phyloP scores from a whole-genome alignment of 2,113 vertebrate genomes.

The Panthera tigris region DNA sequence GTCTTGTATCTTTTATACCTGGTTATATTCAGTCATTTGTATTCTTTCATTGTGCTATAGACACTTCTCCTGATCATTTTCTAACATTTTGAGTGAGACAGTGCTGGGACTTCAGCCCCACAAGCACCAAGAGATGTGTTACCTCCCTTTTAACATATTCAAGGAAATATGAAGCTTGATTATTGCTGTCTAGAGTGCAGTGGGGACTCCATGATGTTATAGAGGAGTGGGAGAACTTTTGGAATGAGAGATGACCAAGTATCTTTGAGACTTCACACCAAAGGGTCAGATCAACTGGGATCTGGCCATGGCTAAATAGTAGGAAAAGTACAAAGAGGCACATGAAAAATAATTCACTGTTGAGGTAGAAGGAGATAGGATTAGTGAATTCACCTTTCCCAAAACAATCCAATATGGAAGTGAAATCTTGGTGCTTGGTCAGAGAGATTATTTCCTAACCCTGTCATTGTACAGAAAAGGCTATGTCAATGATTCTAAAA shows the following conservation, averaged over 20 bases:
- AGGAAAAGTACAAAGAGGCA: neutral
- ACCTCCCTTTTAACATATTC: neutral
- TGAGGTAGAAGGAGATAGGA: neutral
- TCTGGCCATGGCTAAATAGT: neutral
- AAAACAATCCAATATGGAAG: neutral
- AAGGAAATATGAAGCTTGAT: neutral
- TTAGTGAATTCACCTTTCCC: neutral
- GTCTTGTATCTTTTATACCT: neutral
- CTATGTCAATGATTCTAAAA: neutral
- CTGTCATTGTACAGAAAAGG: neutral
- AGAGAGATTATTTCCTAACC: neutral
- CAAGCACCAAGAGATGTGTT: neutral
- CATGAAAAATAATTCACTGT: neutral
- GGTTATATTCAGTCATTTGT: neutral
- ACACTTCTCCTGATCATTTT: neutral
- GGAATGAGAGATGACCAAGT: neutral
- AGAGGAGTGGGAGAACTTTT: neutral
- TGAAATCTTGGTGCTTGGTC: neutral
- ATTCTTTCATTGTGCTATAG: neutral
- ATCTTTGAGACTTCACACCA: neutral
- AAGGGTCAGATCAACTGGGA: neutral
- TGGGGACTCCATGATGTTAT: too few species aligned
- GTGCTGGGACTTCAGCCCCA: fast-evolving
- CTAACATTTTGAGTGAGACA: neutral
- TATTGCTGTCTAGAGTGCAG: neutral